Evolutionary conservation across 1,140 invertebrate genomes (phyloP).

Genomic region (Drosophila orena): DNA sequence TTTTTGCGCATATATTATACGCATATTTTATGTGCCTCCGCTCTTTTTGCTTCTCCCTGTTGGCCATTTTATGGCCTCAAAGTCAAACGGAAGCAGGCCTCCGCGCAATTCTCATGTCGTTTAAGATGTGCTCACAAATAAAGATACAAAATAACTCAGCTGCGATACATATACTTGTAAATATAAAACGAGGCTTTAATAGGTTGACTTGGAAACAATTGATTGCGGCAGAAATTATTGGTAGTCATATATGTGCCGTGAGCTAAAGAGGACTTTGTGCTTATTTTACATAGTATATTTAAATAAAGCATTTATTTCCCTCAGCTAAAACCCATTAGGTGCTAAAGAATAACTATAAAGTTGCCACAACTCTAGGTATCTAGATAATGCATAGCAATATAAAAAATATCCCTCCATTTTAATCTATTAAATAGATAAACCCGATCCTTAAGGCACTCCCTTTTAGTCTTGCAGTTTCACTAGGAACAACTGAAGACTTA

Average conservation of each 20-base stretch:
- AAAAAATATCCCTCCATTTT: neutral
- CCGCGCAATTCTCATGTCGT: constrained; percentile 32
- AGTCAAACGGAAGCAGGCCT: constrained; percentile 33
- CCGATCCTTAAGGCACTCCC: neutral
- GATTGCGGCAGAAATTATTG: constrained; percentile 23
- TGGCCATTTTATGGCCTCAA: constrained; percentile 44
- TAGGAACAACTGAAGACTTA: constrained; percentile 1
- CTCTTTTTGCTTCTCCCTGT: constrained; percentile 30
- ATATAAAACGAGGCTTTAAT: constrained; percentile 33
- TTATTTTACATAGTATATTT: neutral
- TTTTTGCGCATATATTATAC: constrained; percentile 72
- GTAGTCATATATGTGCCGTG: constrained; percentile 6
- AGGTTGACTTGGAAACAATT: constrained; percentile 18
- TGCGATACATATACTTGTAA: constrained; percentile 26
- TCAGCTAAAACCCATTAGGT: too few species aligned
- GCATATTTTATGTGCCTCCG: constrained; percentile 72
- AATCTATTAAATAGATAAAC: constrained; percentile 1
- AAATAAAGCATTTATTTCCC: too few species aligned
- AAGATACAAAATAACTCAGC: constrained; percentile 47
- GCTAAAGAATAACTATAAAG: neutral
- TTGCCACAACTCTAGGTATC: neutral
- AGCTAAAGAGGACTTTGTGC: neutral
- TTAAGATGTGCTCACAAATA: constrained; percentile 51
- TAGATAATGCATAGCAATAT: too few species aligned
- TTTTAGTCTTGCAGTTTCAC: neutral